Conservation (phyloP, 2,888 invertebrate species). For the Drosophila neoperkinsi region DNA sequence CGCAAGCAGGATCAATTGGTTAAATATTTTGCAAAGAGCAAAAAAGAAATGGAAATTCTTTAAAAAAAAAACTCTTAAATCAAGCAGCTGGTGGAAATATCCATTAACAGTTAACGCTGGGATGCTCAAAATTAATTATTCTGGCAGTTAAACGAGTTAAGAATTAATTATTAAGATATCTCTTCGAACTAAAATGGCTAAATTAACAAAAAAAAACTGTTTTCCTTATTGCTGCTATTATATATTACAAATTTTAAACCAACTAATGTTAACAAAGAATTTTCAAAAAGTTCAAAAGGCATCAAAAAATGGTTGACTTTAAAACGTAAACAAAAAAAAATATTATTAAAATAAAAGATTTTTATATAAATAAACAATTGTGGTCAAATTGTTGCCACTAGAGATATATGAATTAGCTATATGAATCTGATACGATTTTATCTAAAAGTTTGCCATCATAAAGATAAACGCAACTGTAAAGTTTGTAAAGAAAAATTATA, state of each 20-base stretch:
- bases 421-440: not conserved
- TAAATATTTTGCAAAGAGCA: not conserved
- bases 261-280: not conserved
- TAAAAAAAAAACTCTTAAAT: too few relatives aligned
- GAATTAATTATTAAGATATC: not conserved
- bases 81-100: not conserved
- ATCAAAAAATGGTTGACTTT: not conserved
- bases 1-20: conserved; percentile 1
- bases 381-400: not conserved
- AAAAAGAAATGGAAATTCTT: not conserved
- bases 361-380: not conserved
- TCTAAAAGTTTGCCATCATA: not conserved
- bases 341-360: not conserved
- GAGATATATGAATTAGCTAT: not conserved
- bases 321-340: not conserved
- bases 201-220: not conserved
- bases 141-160: not conserved
- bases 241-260: not conserved
- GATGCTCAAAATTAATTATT: not conserved
- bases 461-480: not conserved
- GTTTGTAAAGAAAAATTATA: not conserved
- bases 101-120: not conserved
- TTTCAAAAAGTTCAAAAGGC: not conserved
- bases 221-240: not conserved
- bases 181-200: not conserved